A percentile compares a stretch with the other conserved stretches of the same genome.
Evolutionary conservation across 2,888 invertebrate species (phyloP).

Genomic region (Pilophorus perplexus): DNA sequence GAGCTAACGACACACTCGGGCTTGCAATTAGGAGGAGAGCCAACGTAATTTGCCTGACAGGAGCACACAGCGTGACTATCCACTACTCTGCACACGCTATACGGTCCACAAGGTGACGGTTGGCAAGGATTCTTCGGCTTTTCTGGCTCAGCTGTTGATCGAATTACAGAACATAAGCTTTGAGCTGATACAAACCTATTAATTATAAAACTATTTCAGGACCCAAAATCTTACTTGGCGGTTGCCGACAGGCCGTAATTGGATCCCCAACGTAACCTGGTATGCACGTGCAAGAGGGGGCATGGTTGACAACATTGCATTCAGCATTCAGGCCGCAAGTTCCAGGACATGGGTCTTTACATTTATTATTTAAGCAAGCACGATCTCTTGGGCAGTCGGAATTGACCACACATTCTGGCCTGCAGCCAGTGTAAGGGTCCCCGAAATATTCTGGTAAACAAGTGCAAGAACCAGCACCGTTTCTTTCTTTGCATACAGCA

Average conservation of each 20-base stretch:
- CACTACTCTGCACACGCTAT: conserved; percentile 69
- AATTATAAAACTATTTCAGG: too few relatives aligned
- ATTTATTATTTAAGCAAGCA: conserved; percentile 82
- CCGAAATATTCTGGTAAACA: conserved; percentile 81
- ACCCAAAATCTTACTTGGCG: conserved; percentile 44
- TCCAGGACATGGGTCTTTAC: conserved; percentile 77
- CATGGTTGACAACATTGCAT: conserved; percentile 77
- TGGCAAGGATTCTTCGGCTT: conserved; percentile 62
- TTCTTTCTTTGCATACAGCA: conserved; percentile 76
- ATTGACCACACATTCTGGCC: conserved; percentile 82
- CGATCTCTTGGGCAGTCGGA: conserved; percentile 73
- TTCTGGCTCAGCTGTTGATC: conserved; percentile 13
- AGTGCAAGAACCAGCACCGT: conserved; percentile 78
- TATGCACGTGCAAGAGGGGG: conserved; percentile 75
- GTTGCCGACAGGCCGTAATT: conserved; percentile 53
- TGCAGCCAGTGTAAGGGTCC: conserved; percentile 81
- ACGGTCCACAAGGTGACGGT: conserved; percentile 75
- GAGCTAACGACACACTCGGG: conserved; percentile 81
- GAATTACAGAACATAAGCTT: too few relatives aligned
- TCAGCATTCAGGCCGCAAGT: conserved; percentile 78
- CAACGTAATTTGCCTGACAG: conserved; percentile 73
- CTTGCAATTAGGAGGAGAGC: conserved; percentile 72
- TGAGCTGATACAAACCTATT: too few relatives aligned
- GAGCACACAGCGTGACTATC: conserved; percentile 77
- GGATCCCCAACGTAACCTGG: conserved; percentile 79